These are phyloP conservation scores for Cyprinella venusta DNA, from an alignment of 2,797 vertebrate species.

Conservation along the genomic window DNA sequence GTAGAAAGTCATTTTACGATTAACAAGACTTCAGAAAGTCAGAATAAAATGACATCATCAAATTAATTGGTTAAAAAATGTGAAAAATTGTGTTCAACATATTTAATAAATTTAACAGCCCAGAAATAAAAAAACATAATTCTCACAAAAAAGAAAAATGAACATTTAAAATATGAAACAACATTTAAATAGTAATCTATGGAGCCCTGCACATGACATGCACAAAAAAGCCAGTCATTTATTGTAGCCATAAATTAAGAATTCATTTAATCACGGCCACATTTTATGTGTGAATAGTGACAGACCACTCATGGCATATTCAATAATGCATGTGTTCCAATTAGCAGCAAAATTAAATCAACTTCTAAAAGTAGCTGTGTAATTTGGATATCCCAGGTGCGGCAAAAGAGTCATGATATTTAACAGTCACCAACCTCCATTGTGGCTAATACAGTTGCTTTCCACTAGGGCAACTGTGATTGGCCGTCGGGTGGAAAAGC, in stretches of 20 bases:
- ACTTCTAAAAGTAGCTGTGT: not conserved
- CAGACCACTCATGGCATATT: not conserved
- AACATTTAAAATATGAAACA: not conserved
- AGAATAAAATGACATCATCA: not conserved
- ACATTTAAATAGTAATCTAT: not conserved
- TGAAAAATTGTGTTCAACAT: too few species aligned
- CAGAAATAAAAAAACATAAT: too few species aligned
- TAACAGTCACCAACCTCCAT: conserved; percentile 73
- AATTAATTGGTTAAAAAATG: not conserved
- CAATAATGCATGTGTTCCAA: not conserved
- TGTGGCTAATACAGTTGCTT: conserved; percentile 87
- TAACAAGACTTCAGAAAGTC: not conserved
- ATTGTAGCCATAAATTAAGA: too few species aligned
- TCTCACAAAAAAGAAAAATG: not conserved
- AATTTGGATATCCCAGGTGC: not conserved
- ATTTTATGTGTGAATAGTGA: not conserved
- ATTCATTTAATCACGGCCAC: not conserved
- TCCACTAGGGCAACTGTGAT: conserved; percentile 87
- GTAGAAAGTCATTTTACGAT: not conserved
- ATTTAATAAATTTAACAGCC: too few species aligned
- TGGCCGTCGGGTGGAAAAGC: conserved; percentile 75
- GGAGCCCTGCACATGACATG: not conserved
- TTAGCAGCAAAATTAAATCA: not conserved
- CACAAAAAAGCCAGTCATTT: not conserved
- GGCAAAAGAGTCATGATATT: not conserved